phyloP scores from a whole-genome alignment of 2,888 invertebrate species.

The Baccha elongata region DNA sequence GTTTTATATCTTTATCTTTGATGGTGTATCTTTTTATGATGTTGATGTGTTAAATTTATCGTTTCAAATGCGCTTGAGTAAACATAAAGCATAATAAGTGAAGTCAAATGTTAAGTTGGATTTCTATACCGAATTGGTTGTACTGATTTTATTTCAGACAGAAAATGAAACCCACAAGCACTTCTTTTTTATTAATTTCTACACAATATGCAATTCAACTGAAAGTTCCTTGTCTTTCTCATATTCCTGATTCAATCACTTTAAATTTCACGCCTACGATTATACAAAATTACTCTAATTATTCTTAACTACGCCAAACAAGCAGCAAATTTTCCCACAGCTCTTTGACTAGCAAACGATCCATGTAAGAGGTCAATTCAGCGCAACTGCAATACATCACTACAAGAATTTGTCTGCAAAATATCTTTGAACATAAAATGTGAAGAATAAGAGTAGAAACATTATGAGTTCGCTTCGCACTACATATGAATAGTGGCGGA shows the following conservation, averaged over 20 bases:
- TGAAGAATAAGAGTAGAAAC: slow-evolving; percentile 28
- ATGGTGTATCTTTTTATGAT: slow-evolving; percentile 70
- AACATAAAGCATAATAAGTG: slow-evolving; percentile 20
- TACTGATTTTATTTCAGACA: too few relatives aligned
- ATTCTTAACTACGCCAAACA: background rate
- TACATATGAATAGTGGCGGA: background rate
- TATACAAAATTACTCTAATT: slow-evolving; percentile 60
- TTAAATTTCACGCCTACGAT: slow-evolving; percentile 47
- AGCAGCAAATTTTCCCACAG: slow-evolving; percentile 45
- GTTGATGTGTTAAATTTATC: slow-evolving; percentile 72
- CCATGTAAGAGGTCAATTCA: slow-evolving; percentile 53
- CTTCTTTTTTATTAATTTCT: slow-evolving; percentile 5
- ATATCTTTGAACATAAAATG: slow-evolving; percentile 17
- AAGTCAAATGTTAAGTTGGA: too few relatives aligned
- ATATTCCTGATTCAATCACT: slow-evolving; percentile 18
- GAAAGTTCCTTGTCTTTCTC: background rate
- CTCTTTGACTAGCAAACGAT: slow-evolving; percentile 12
- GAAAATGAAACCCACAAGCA: too few relatives aligned
- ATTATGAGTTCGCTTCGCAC: slow-evolving; percentile 3
- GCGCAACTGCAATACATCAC: slow-evolving; percentile 39
- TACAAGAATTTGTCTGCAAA: slow-evolving; percentile 40
- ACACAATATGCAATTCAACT: background rate
- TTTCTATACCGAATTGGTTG: too few relatives aligned
- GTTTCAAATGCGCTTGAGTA: slow-evolving; percentile 56
- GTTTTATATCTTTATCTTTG: slow-evolving; percentile 60